Base-by-base conservation (phyloP, 1,140 invertebrate species). In the Drosophila tsacasi region DNA sequence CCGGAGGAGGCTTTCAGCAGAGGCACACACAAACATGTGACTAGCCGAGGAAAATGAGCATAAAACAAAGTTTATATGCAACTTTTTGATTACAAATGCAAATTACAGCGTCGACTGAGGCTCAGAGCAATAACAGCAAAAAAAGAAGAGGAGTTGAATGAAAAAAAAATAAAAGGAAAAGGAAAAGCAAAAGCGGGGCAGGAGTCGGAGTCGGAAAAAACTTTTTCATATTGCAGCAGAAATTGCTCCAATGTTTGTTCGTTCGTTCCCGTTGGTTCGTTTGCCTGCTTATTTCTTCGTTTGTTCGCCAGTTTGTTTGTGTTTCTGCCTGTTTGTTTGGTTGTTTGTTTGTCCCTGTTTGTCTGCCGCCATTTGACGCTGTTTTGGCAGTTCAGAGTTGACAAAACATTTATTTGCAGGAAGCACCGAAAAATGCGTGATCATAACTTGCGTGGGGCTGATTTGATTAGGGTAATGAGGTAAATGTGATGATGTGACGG, bases 31-130 rank as follows among this genome's bases (percentile, higher is more conserved):
- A 47, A 21, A 35, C 35, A 61, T 63, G 46, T 66, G 76, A 47
- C 59, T 78, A 69, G 46, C 76, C 63, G 62, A 71, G 77, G 69
- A 89, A 87, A 87, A 84, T 87, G 84, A 87, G 84, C 84, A 89
- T 87, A 81, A 87, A 89, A 87, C 81, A 87, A 87, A 87, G 84
- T 87, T 89, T 81, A 90, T 90, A 79, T 79, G 85, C 75, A 90
- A 90, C 85, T 90, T 90, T 90, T 90, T 90, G 86, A 91, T 90
- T 90, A 89, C 85, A 84, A 90, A 89, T 89, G 85, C 85, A 89
- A 89, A 89, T 89, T 89, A 89, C 85, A 90, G 50, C 78, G 81
- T 74, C 80, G 68, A 73, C 80, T 55, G 62, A 58, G 57, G 44
- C 75, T 61, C 61, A 63, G 40, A 64, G 46, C 47, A 65, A 54